Conservation (phyloP, 2,797 vertebrate species). For the Scolopax bukidnonensis region DNA sequence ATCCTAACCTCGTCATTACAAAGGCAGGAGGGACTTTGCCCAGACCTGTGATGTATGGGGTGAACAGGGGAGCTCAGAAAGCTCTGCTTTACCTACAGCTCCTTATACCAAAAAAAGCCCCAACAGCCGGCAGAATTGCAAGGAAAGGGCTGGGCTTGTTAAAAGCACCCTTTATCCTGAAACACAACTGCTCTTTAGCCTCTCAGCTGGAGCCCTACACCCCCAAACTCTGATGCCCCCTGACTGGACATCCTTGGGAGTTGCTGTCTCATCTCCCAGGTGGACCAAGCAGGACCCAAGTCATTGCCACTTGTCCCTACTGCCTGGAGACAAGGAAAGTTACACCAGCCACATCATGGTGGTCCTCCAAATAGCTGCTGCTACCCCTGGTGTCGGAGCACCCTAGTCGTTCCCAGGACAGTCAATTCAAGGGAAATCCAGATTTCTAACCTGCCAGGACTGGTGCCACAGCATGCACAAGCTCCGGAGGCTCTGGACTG, state of each 20-base stretch:
- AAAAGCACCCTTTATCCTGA: not conserved
- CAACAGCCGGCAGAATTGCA: not conserved
- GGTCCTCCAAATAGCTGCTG: not conserved
- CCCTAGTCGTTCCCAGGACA: not conserved
- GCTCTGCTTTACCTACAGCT: not conserved
- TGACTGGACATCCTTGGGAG: not conserved
- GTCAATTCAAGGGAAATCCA: not conserved
- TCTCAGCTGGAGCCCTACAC: not conserved
- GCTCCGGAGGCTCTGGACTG: not conserved
- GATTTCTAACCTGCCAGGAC: not conserved
- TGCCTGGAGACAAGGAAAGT: not conserved
- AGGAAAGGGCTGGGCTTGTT: not conserved
- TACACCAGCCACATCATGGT: accelerated
- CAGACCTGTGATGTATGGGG: accelerated
- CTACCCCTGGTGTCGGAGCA: not conserved
- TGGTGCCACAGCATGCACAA: accelerated
- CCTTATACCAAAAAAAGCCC: not conserved
- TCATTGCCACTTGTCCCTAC: not conserved
- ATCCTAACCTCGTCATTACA: not conserved
- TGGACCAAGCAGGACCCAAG: not conserved
- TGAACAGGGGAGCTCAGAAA: not conserved
- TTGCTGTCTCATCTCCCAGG: not conserved
- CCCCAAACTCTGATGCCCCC: not conserved
- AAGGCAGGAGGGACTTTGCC: not conserved
- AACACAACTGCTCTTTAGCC: not conserved